These are phyloP conservation scores for Brachypodius melanocephalos DNA, from an alignment of 2,113 vertebrate genomes.

Conservation along the genomic window DNA sequence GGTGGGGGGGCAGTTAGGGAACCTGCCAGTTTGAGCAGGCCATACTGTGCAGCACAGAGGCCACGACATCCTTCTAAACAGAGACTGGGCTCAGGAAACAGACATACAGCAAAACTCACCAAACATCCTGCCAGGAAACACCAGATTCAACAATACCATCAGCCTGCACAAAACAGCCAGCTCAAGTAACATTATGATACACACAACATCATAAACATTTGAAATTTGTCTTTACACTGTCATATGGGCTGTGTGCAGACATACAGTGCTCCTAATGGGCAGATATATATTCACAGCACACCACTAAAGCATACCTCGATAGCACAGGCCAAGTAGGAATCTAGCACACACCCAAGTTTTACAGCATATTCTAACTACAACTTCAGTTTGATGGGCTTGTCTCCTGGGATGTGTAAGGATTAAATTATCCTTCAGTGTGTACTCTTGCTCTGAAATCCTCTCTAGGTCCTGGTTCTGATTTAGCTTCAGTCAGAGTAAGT, in stretches of 20 bases:
- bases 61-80: constrained; percentile 70
- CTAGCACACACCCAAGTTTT: not conserved
- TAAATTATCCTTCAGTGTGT: not conserved
- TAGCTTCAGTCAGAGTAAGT: not conserved
- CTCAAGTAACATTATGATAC: not conserved
- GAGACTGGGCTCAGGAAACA: constrained; percentile 76
- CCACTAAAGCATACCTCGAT: not conserved
- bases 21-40: not conserved
- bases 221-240: not conserved
- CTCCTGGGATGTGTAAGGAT: not conserved
- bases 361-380: not conserved
- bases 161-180: constrained; percentile 5
- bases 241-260: not conserved
- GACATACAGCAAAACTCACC: constrained; percentile 73
- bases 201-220: not conserved
- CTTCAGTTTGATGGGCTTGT: not conserved
- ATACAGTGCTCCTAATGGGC: not conserved
- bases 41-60: not conserved
- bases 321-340: not conserved
- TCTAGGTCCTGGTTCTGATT: not conserved
- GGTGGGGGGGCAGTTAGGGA: not conserved
- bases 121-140: constrained; percentile 85
- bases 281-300: not conserved
- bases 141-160: constrained; percentile 69
- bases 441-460: not conserved